Evolutionary conservation across 2,797 vertebrate species (phyloP).

Genomic region (Gobio occitaniae): DNA sequence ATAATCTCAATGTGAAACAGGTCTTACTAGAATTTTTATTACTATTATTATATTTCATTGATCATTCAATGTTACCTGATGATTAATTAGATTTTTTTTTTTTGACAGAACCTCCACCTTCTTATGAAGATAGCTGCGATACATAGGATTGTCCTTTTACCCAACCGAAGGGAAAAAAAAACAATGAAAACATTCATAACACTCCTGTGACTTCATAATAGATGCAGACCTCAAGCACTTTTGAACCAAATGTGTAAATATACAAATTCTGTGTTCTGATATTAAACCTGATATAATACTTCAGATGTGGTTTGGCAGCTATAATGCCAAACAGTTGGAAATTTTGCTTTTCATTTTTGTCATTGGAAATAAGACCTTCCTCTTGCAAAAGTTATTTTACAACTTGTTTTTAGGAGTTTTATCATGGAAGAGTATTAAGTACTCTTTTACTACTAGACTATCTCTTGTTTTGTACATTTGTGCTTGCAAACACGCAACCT

Average conservation of each 20-base stretch:
- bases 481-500: background rate
- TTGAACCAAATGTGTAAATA: slow-evolving; percentile 15
- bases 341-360: background rate
- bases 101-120: slow-evolving; percentile 87
- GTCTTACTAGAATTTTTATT: background rate
- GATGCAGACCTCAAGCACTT: slow-evolving; percentile 20
- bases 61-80: background rate
- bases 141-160: slow-evolving; percentile 57
- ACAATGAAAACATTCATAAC: background rate
- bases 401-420: slow-evolving; percentile 6
- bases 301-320: slow-evolving; percentile 51
- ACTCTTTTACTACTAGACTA: background rate
- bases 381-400: background rate
- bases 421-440: background rate
- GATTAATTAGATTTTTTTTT: slow-evolving; percentile 13
- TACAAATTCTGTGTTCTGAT: background rate
- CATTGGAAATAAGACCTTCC: background rate
- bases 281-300: slow-evolving; percentile 44
- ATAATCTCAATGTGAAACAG: background rate
- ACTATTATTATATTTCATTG: background rate
- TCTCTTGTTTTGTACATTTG: background rate
- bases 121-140: slow-evolving; percentile 90
- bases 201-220: slow-evolving; percentile 4
- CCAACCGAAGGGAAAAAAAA: background rate
- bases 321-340: slow-evolving; percentile 60